phyloP scores from a whole-genome alignment of 2,797 vertebrate species.

The Cyprinella venusta region DNA sequence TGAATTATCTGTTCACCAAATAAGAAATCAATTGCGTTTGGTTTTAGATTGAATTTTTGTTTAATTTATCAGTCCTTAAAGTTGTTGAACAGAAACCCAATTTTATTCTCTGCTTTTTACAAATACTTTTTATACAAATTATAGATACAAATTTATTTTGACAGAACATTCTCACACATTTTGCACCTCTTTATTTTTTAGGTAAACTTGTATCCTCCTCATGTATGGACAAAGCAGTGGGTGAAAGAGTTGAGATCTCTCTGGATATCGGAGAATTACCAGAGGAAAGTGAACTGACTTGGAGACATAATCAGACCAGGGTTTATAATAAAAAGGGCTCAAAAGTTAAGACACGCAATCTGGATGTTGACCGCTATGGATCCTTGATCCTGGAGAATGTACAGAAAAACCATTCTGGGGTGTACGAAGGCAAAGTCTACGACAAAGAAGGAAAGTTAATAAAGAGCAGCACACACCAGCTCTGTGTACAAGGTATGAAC shows the following conservation, averaged over 20 bases:
- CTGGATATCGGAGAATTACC: background rate
- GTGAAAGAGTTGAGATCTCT: background rate
- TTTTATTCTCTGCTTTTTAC: background rate
- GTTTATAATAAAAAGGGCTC: rapidly evolving
- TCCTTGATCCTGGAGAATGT: background rate
- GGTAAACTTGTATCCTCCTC: background rate
- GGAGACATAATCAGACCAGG: rapidly evolving
- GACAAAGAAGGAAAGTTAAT: rapidly evolving
- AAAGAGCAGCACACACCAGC: background rate
- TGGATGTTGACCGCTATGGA: rapidly evolving
- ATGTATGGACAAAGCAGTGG: background rate
- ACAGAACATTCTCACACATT: background rate
- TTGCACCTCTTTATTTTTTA: background rate
- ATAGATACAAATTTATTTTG: too few relatives aligned
- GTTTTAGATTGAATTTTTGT: background rate
- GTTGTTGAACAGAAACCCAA: background rate
- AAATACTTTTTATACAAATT: too few relatives aligned
- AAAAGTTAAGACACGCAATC: rapidly evolving
- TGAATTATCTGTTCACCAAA: background rate
- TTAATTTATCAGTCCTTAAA: background rate
- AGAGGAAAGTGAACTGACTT: rapidly evolving
- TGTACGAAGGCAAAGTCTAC: background rate
- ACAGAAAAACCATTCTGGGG: background rate
- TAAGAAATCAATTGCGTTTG: background rate
- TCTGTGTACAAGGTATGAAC: conserved; percentile 10